Base-by-base conservation (phyloP, 2,797 vertebrate genomes). In the Phoeniculus purpureus region DNA sequence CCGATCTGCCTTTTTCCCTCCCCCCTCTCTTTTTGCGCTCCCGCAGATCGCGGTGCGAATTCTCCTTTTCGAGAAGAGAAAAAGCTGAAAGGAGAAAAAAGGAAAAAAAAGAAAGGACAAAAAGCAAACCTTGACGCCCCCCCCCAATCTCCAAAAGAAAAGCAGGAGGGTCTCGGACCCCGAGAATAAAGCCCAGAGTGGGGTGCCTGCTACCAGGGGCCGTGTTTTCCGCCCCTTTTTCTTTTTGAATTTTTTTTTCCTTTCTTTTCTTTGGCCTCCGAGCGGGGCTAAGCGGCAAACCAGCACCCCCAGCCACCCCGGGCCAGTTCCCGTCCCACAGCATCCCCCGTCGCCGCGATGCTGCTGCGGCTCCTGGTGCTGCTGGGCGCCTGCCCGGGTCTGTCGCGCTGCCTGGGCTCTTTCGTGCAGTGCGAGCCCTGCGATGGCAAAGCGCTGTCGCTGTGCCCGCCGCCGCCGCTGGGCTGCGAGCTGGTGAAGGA, bases 401-500 rank as follows among this genome's bases (percentile, higher is more conserved):
- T 98, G 85, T 98, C 98, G 95, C 98, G 98, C 40, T 97, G 98
- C 92, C 96, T 98, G 95, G 98, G 98, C 94, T 99, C 99, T 55
- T 99, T 98, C 95, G 99, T 99, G 89, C 99, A 99, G 92, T 99
- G 99, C 96, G 99, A 99, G 97, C 98, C 99, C 29, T 99, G 99
- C 95, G 99, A 99, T 94, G 98, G 98, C 96, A 99, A 99, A 96
- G 98, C 98, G 47, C 97, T 98, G 92, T 99, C 99, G 94, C 98
- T 99, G 98, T 99, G 99, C 91, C 98, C 98, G 68, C 98, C 99
- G 91, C 98, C 98, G 85, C 99, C 99, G 58, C 96, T 98, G 96
- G 98, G 98, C 96, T 99, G 99, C 96, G 98, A 99, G 98, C 98
- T 98, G 96, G 98, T 99, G 95, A 99, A 99, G 97, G 99, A 99